Base-by-base conservation (phyloP, 2,113 vertebrate genomes). In the Albula glossodonta region DNA sequence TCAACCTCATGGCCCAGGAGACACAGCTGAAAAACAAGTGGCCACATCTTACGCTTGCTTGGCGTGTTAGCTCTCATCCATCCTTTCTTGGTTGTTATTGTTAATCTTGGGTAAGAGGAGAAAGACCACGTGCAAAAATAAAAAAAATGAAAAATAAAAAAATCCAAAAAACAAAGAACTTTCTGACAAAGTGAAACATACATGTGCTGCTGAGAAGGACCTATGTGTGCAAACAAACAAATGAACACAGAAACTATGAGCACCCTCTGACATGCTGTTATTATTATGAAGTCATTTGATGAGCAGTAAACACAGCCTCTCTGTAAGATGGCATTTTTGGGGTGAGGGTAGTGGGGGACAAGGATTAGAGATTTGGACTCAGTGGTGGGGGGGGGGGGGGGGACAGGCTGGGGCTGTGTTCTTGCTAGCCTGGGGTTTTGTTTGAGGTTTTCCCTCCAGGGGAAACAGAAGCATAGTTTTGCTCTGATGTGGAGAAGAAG, bases 231-330 rank as follows among this genome's bases (percentile, higher is more conserved):
- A 93, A 94, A 94, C 91, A 93, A 92, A 93, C 90, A 91, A 74
- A 87, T 66, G 77, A 57, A 85, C 41, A 85, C n/a, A 90, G 83
- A 89, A 92, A 90, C 87, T 92, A 89, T 86, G 82, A 87, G 52
- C 85, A 31, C 51, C 13, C 66, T 83, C 51, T 63, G 86, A 90
- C 92, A 93, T 91, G 89, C 88, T 93, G 92, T 88, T 91, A 85
- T 90, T 92, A 93, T 92, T 92, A 93, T 89, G 82, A 78, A 88
- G 90, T 91, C 89, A 78, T 94, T 90, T 93, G 92, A 91, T 85
- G 91, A 89, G 91, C 88, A 88, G 87, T 91, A 91, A 93, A 93
- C 85, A 87, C 91, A 88, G 87, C 80, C 86, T 87, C 85, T 80
- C 0, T 80, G 87, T 81, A 84, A 88, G 87, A 83, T 87, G 83